Percentiles rank a stretch among this genome's conserved stretches.
These are phyloP conservation scores for Menidia beryllina DNA, from an alignment of 2,113 vertebrate species.

Conservation along the genomic window DNA sequence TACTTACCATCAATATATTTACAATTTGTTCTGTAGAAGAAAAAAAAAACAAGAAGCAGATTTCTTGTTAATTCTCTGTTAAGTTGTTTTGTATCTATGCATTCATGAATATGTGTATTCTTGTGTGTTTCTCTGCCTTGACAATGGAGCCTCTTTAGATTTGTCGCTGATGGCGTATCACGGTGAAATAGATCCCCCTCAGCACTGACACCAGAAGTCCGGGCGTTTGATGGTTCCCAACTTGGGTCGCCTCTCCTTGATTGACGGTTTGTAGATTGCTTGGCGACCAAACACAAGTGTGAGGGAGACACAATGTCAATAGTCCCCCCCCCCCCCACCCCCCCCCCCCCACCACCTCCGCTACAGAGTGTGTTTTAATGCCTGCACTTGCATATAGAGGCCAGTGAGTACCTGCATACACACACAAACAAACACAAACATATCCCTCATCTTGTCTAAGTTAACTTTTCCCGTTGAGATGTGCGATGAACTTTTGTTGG, in stretches of 20 bases:
- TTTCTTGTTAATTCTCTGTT: constrained; percentile 18
- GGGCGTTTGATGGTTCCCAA: constrained; percentile 78
- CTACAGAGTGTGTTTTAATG: constrained; percentile 72
- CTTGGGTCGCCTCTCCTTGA: constrained; percentile 75
- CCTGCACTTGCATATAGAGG: constrained; percentile 64
- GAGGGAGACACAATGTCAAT: constrained; percentile 71
- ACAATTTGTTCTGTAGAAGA: neutral
- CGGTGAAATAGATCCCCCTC: constrained; percentile 78
- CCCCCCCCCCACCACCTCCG: too few species aligned
- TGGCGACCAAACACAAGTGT: constrained; percentile 76
- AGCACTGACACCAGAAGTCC: constrained; percentile 78
- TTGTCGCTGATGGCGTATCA: constrained; percentile 77
- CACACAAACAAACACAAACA: constrained; percentile 18
- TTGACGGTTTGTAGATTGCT: constrained; percentile 83
- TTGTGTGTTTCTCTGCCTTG: constrained; percentile 55
- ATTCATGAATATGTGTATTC: constrained; percentile 73
- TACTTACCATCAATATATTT: too few species aligned
- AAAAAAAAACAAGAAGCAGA: neutral
- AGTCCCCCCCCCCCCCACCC: constrained; percentile 28
- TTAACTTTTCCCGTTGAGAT: constrained; percentile 43
- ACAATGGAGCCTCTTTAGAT: constrained; percentile 76
- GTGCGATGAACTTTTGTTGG: constrained; percentile 22
- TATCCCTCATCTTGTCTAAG: constrained; percentile 37
- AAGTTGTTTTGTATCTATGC: constrained; percentile 25
- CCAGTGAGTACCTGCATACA: constrained; percentile 43